Evolutionary conservation across 2,113 vertebrate species (phyloP).

Genomic region (Oreochromis niloticus): DNA sequence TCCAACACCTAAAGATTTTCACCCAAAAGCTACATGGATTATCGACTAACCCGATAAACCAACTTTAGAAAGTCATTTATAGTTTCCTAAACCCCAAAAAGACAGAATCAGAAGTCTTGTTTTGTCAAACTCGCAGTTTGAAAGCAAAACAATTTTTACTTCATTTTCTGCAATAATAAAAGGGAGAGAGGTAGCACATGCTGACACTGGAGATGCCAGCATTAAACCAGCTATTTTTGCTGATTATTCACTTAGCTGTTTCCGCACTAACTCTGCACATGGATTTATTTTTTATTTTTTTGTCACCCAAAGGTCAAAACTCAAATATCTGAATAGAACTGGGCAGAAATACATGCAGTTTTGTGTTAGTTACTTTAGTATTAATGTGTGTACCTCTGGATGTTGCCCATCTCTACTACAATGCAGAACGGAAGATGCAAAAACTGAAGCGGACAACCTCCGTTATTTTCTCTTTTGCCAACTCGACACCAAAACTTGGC

Average conservation of each 20-base stretch:
- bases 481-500: conserved; percentile 12
- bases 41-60: background rate
- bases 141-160: background rate
- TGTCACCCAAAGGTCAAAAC: background rate
- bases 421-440: background rate
- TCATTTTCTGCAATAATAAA: background rate
- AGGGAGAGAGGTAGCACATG: background rate
- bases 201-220: background rate
- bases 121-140: no score
- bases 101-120: background rate
- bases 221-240: background rate
- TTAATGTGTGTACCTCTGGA: background rate
- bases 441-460: background rate
- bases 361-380: background rate
- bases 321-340: background rate
- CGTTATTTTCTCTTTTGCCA: background rate
- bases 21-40: background rate
- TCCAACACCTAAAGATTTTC: background rate
- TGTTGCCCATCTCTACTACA: background rate
- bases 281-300: background rate
- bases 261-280: background rate
- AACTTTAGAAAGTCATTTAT: background rate
- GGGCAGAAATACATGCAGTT: background rate
- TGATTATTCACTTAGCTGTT: background rate
- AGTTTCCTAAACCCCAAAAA: background rate